A percentile compares a stretch with the other conserved stretches of the same genome.
These are phyloP conservation scores for Podargus strigoides DNA, from an alignment of 2,797 vertebrate genomes.

Conservation along the genomic window DNA sequence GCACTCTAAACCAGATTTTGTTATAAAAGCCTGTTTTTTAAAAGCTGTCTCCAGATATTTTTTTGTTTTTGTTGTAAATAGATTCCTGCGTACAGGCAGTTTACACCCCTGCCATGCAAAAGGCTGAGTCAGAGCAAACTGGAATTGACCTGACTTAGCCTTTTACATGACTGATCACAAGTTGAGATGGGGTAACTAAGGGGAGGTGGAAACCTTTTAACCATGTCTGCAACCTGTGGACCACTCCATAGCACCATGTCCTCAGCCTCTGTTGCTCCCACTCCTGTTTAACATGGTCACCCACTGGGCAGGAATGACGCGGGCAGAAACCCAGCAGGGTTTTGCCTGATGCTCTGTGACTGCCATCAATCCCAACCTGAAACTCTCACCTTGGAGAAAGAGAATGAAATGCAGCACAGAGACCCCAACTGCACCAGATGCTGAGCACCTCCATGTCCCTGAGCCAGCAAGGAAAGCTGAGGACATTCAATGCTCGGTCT, in stretches of 20 bases:
- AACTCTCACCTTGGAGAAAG: background rate
- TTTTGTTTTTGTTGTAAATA: background rate
- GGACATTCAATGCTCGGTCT: background rate
- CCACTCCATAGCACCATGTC: accelerated
- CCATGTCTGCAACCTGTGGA: background rate
- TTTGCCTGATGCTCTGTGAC: background rate
- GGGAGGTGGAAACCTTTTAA: background rate
- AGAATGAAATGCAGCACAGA: background rate
- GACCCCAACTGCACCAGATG: accelerated
- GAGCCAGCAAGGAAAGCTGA: background rate
- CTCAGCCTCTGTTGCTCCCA: background rate
- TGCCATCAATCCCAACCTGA: background rate
- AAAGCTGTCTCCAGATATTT: background rate
- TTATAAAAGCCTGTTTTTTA: background rate
- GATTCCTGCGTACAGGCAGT: accelerated
- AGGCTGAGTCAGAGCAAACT: background rate
- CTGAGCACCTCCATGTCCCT: background rate
- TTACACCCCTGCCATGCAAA: background rate
- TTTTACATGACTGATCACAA: background rate
- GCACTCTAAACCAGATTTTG: background rate
- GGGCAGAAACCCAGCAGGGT: background rate
- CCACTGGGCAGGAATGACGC: background rate
- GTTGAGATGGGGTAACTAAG: background rate
- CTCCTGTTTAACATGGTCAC: background rate
- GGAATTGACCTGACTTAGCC: background rate